phyloP scores from a whole-genome alignment of 2,888 invertebrate species.

The Norana najaformis region DNA sequence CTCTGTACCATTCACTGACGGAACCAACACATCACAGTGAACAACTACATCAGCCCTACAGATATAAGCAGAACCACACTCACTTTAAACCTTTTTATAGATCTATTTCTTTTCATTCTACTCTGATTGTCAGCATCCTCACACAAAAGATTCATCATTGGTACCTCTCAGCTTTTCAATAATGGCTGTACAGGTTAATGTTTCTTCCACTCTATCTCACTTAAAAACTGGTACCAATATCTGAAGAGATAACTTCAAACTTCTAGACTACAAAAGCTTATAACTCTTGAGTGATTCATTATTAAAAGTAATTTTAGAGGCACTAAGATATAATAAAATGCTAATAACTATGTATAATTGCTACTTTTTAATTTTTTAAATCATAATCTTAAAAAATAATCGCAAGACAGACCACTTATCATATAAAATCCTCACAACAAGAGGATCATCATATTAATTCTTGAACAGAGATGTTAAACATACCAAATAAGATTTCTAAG shows the following conservation, averaged over 20 bases:
- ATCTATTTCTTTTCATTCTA: neutral
- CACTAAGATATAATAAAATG: neutral
- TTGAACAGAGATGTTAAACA: too few species aligned
- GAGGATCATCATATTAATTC: too few species aligned
- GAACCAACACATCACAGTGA: constrained; percentile 50
- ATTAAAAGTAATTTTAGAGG: neutral
- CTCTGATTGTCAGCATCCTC: neutral
- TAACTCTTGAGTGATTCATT: neutral
- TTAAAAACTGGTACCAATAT: neutral
- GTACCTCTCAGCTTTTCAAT: neutral
- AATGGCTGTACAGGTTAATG: too few species aligned
- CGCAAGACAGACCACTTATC: too few species aligned
- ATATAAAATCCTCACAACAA: too few species aligned
- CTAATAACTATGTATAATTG: neutral
- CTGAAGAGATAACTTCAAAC: neutral
- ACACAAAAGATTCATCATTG: neutral
- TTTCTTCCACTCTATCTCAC: neutral
- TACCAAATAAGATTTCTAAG: too few species aligned
- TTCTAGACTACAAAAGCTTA: neutral
- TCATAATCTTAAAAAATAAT: too few species aligned
- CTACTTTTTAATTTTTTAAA: neutral
- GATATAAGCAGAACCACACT: neutral
- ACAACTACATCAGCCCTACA: constrained; percentile 55
- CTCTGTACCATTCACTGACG: constrained; percentile 50
- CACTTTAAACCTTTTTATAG: neutral